phyloP scores from a whole-genome alignment of 1,140 invertebrate species.

The Dendrolimus punctatus region DNA sequence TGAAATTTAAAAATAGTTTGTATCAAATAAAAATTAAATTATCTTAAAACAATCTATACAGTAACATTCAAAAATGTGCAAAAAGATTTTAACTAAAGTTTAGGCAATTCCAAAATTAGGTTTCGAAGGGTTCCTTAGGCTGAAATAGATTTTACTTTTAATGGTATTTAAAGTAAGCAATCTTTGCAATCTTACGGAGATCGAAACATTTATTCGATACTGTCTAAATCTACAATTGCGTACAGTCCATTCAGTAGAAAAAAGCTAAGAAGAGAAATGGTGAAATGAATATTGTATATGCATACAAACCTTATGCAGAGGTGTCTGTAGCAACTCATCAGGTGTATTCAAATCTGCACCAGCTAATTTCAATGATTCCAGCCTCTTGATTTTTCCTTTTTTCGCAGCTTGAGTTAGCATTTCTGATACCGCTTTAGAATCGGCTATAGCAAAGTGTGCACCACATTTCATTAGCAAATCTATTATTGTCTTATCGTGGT shows the following conservation, averaged over 20 bases:
- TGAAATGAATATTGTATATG: neutral
- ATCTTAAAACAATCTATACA: too few species aligned
- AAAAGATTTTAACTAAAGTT: too few species aligned
- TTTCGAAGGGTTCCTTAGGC: too few species aligned
- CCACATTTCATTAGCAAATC: conserved; percentile 47
- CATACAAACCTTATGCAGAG: conserved; percentile 40
- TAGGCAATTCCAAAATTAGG: too few species aligned
- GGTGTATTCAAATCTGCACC: conserved; percentile 40
- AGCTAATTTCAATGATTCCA: conserved; percentile 37
- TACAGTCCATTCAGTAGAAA: too few species aligned
- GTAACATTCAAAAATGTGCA: too few species aligned
- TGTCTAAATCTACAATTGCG: too few species aligned
- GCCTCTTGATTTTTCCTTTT: conserved; percentile 24
- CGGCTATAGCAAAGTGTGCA: conserved; percentile 34
- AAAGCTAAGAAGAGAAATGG: neutral
- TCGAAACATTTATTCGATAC: neutral
- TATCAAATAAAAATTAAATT: too few species aligned
- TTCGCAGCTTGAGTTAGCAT: conserved; percentile 37
- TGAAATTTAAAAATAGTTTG: too few species aligned
- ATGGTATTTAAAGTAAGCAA: too few species aligned
- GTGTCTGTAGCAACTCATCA: conserved; percentile 45
- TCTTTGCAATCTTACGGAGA: neutral
- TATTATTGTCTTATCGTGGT: conserved; percentile 34
- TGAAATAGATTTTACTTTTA: too few species aligned
- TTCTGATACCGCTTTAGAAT: conserved; percentile 29